These are phyloP conservation scores for Prionace glauca DNA, from an alignment of 2,797 vertebrate species.

Conservation along the genomic window DNA sequence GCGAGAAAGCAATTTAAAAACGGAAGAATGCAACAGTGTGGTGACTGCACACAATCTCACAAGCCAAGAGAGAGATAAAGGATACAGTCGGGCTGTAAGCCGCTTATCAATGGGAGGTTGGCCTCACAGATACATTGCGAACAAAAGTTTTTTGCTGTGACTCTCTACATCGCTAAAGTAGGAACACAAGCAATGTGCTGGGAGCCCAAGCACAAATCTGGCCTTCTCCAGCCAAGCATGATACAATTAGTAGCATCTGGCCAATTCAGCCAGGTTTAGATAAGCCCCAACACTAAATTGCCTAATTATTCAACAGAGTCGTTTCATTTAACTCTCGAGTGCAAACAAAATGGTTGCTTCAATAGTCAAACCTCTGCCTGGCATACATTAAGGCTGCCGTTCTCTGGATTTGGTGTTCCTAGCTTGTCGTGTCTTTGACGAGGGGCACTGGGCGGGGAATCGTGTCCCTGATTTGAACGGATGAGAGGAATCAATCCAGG, in stretches of 20 bases:
- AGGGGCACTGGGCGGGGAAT: background rate
- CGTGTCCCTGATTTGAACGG: background rate
- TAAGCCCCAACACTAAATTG: conserved; percentile 2
- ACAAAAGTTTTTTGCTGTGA: conserved; percentile 33
- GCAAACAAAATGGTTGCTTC: background rate
- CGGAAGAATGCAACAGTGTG: background rate
- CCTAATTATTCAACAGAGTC: conserved; percentile 19
- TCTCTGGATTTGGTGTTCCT: background rate
- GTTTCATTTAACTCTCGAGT: background rate
- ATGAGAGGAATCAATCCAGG: background rate
- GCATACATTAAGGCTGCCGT: background rate
- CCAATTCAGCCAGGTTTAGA: conserved; percentile 31
- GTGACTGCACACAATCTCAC: conserved; percentile 28
- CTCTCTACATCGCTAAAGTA: background rate
- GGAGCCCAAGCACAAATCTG: background rate
- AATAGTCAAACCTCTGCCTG: background rate
- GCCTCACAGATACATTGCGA: conserved; percentile 21
- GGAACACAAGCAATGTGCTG: conserved; percentile 27
- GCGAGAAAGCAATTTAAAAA: conserved; percentile 31
- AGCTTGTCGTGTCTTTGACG: background rate
- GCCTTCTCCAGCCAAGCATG: conserved; percentile 21
- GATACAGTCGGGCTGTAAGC: conserved; percentile 15
- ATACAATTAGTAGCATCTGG: conserved; percentile 34
- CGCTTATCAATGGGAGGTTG: conserved; percentile 32
- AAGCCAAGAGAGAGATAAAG: conserved; percentile 25